Evolutionary conservation across 1,140 invertebrate species (phyloP).

Genomic region (Phortica variegata): DNA sequence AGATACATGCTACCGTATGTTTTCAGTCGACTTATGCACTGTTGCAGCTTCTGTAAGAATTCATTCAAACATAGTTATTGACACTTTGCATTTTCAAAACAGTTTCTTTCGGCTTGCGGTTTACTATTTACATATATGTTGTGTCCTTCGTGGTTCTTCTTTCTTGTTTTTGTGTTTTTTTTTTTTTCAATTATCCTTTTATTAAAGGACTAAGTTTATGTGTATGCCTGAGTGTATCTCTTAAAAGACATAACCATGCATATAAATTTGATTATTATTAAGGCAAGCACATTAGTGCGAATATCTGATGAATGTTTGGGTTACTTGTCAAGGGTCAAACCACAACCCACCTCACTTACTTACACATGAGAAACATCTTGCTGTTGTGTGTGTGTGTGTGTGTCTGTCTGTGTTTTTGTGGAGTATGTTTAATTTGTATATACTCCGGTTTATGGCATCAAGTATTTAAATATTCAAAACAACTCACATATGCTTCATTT

Average conservation of each 20-base stretch:
- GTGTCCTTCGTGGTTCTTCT: conserved; percentile 4
- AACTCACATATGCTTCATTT: too few species aligned
- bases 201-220: conserved; percentile 1
- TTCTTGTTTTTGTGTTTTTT: conserved; percentile 11
- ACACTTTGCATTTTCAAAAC: conserved; percentile 26
- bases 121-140: too few species aligned
- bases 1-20: too few species aligned
- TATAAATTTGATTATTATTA: conserved; percentile 58
- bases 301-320: conserved; percentile 40
- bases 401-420: conserved; percentile 10
- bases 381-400: conserved; percentile 1
- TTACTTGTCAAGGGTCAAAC: not conserved
- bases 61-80: conserved; percentile 29
- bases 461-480: conserved; percentile 50
- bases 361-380: conserved; percentile 6
- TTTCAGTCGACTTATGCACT: conserved; percentile 1
- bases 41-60: conserved; percentile 14
- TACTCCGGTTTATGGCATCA: conserved; percentile 46
- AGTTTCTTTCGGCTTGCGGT: conserved; percentile 1
- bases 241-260: conserved; percentile 56
- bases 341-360: conserved; percentile 15
- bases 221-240: conserved; percentile 20
- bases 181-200: conserved; percentile 9
- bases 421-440: conserved; percentile 40
- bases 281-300: conserved; percentile 54